These are phyloP conservation scores for Microchrysa polita DNA, from an alignment of 2,888 invertebrate genomes.

Conservation along the genomic window DNA sequence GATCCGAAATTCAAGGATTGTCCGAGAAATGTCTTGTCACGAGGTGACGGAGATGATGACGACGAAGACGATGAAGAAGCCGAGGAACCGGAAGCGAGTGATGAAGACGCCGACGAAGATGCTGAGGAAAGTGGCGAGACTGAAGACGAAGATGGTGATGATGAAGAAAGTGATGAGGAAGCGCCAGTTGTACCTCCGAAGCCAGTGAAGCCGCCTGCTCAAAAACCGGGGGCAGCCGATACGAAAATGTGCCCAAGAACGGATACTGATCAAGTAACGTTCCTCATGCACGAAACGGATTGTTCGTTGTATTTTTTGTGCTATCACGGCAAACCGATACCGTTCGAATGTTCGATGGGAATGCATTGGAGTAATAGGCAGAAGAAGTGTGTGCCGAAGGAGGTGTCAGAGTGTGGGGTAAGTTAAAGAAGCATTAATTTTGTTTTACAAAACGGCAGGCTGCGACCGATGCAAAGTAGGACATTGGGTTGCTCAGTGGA, in stretches of 20 bases:
- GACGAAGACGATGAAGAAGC: background rate
- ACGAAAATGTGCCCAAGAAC: slow-evolving; percentile 26
- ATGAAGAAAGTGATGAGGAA: background rate
- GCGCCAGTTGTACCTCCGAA: background rate
- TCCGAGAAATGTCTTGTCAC: background rate
- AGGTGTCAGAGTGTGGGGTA: slow-evolving; percentile 44
- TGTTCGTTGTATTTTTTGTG: slow-evolving; percentile 43
- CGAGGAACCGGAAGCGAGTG: background rate
- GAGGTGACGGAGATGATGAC: background rate
- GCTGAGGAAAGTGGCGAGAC: background rate
- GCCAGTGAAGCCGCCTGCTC: background rate
- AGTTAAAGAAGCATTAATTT: too few species aligned
- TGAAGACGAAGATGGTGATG: background rate
- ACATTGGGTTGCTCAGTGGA: too few species aligned
- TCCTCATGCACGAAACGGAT: slow-evolving; percentile 34
- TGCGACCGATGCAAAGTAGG: too few species aligned
- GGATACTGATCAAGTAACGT: slow-evolving; percentile 39
- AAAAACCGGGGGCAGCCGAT: background rate
- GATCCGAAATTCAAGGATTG: slow-evolving; percentile 46
- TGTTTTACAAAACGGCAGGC: too few species aligned
- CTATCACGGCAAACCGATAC: slow-evolving; percentile 44
- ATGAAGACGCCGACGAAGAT: slow-evolving; percentile 9
- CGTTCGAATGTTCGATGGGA: slow-evolving; percentile 42
- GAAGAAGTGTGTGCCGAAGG: slow-evolving; percentile 43
- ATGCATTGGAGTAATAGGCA: slow-evolving; percentile 42